Conservation (phyloP, 1,140 invertebrate species). For the Drosophila oshimai region DNA sequence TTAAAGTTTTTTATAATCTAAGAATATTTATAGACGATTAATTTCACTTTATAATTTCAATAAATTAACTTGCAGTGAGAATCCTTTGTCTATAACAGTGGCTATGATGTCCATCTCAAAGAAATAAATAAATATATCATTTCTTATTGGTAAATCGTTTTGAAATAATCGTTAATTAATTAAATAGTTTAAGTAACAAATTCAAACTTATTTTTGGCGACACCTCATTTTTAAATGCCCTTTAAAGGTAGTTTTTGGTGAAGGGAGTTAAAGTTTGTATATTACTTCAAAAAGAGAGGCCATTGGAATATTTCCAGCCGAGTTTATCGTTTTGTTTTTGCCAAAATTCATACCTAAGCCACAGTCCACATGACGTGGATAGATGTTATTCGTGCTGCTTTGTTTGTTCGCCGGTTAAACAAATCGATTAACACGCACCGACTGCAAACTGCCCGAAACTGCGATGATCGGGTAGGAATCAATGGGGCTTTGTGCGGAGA, state of each 20-base stretch:
- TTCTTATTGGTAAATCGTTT: too few relatives aligned
- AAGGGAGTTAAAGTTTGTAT: neutral
- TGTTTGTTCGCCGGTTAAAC: conserved; percentile 38
- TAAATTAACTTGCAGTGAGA: too few relatives aligned
- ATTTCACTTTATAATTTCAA: too few relatives aligned
- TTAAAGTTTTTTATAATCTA: neutral
- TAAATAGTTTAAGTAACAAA: neutral
- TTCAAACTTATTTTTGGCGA: neutral
- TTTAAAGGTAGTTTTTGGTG: conserved; percentile 15
- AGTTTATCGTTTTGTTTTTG: conserved; percentile 9
- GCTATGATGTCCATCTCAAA: too few relatives aligned
- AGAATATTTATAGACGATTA: neutral
- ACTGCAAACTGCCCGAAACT: conserved; percentile 18
- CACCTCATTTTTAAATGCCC: conserved; percentile 22
- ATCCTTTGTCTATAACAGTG: too few relatives aligned
- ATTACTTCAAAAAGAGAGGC: neutral
- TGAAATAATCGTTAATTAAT: neutral
- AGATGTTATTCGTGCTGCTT: conserved; percentile 15
- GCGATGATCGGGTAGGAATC: conserved; percentile 24
- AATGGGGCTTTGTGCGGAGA: conserved; percentile 27
- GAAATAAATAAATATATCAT: too few relatives aligned
- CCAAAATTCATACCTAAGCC: conserved; percentile 9
- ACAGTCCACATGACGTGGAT: conserved; percentile 24
- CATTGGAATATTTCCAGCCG: conserved; percentile 34
- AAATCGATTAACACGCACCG: conserved; percentile 52